Evolutionary conservation across 2,888 invertebrate genomes (phyloP).

Genomic region (Caenorhabditis sulstoni): DNA sequence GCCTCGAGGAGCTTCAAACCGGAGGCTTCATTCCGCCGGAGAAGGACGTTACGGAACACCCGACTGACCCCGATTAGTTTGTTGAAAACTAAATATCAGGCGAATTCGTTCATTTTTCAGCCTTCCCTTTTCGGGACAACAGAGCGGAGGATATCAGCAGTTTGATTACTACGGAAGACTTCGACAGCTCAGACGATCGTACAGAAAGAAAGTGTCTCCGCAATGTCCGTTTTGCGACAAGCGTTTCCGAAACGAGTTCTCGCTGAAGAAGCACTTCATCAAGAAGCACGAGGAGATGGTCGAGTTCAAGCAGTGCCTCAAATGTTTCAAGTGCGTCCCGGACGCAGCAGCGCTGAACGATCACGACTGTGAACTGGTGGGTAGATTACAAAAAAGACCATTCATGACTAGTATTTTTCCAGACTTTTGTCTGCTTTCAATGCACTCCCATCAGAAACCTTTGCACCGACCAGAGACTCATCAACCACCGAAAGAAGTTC

Average conservation of each 20-base stretch:
- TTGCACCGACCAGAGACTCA: conserved; percentile 70
- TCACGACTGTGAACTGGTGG: conserved; percentile 78
- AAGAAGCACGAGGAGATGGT: conserved; percentile 75
- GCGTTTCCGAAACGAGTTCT: conserved; percentile 79
- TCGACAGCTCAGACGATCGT: conserved; percentile 71
- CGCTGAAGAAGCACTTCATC: conserved; percentile 76
- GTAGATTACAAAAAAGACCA: neutral
- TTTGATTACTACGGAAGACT: conserved; percentile 76
- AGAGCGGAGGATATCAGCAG: conserved; percentile 69
- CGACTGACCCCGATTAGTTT: too few relatives aligned
- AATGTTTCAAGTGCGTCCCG: conserved; percentile 77
- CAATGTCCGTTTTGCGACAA: conserved; percentile 81
- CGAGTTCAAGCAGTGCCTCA: conserved; percentile 78
- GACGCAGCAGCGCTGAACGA: conserved; percentile 70
- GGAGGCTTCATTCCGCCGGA: conserved; percentile 80
- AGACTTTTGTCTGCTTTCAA: conserved; percentile 79
- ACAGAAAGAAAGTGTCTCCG: conserved; percentile 79
- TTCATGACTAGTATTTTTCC: conserved; percentile 23
- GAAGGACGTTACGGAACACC: conserved; percentile 59
- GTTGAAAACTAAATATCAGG: too few relatives aligned
- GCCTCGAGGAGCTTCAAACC: conserved; percentile 76
- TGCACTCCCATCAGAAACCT: conserved; percentile 79
- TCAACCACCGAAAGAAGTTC: conserved; percentile 69
- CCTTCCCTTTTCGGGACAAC: conserved; percentile 80
- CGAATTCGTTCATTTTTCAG: too few relatives aligned